These are phyloP conservation scores for Harpegnathos saltator DNA, from an alignment of 1,140 invertebrate genomes.

Conservation along the genomic window DNA sequence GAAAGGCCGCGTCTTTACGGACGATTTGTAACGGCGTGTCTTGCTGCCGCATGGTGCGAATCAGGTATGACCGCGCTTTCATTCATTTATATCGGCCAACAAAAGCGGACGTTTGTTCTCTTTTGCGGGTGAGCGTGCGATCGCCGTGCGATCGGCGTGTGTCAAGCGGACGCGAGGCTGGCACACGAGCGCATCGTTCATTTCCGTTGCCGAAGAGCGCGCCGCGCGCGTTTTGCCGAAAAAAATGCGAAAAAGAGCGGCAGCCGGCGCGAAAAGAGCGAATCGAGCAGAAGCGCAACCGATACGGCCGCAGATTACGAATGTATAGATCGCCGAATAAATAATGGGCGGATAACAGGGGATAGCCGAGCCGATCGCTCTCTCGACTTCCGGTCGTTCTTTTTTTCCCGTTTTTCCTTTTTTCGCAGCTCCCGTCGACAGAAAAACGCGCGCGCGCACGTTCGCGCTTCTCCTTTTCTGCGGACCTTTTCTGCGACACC, in stretches of 20 bases:
- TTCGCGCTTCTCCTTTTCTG: conserved; percentile 16
- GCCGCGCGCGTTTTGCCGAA: conserved; percentile 31
- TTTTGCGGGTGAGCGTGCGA: conserved; percentile 21
- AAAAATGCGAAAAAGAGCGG: conserved; percentile 50
- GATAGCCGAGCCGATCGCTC: conserved; percentile 47
- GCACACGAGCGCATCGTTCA: conserved; percentile 64
- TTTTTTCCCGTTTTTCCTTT: conserved; percentile 14
- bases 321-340: conserved; percentile 68
- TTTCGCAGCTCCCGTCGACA: background rate
- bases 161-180: background rate
- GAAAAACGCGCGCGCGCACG: conserved; percentile 18
- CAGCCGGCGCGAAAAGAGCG: conserved; percentile 40
- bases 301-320: conserved; percentile 63
- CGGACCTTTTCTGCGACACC: conserved; percentile 15
- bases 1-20: background rate
- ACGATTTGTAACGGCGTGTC: background rate
- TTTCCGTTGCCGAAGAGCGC: conserved; percentile 60
- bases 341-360: conserved; percentile 61
- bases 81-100: conserved; percentile 6
- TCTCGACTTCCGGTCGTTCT: conserved; percentile 25
- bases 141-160: conserved; percentile 29
- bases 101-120: background rate
- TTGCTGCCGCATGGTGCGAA: background rate
- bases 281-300: conserved; percentile 55
- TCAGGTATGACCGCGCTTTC: conserved; percentile 14